Evolutionary conservation across 2,113 vertebrate genomes (phyloP).

Genomic region (Microtus montanus): DNA sequence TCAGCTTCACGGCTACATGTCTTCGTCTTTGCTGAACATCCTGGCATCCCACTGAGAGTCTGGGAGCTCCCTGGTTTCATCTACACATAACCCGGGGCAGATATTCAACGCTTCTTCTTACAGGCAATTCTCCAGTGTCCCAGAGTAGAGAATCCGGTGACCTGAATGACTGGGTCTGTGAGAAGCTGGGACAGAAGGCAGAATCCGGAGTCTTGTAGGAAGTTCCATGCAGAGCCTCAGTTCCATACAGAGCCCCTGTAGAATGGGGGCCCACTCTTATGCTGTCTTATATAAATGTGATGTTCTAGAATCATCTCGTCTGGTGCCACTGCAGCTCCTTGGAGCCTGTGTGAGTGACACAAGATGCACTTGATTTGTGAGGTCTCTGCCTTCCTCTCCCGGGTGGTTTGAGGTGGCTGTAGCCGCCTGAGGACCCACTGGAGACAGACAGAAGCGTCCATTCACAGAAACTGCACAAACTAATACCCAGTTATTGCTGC

Average conservation of each 20-base stretch:
- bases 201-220: accelerated
- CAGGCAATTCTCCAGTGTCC: neutral
- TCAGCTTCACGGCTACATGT: slow-evolving; percentile 48
- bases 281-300: neutral
- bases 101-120: neutral
- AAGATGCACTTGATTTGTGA: neutral
- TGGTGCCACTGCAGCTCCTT: accelerated
- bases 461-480: neutral
- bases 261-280: neutral
- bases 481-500: neutral
- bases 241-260: neutral
- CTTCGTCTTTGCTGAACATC: neutral
- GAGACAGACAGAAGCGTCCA: neutral
- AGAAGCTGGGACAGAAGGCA: accelerated
- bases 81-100: neutral
- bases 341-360: accelerated
- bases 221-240: neutral
- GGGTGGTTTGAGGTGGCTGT: neutral
- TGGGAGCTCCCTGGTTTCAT: neutral
- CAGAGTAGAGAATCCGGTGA: neutral
- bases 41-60: slow-evolving; percentile 16
- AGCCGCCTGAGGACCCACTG: neutral
- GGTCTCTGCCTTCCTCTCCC: neutral
- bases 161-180: accelerated
- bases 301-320: accelerated